Base-by-base conservation (phyloP, 2,888 invertebrate genomes). In the Pantelozetes paolii region DNA sequence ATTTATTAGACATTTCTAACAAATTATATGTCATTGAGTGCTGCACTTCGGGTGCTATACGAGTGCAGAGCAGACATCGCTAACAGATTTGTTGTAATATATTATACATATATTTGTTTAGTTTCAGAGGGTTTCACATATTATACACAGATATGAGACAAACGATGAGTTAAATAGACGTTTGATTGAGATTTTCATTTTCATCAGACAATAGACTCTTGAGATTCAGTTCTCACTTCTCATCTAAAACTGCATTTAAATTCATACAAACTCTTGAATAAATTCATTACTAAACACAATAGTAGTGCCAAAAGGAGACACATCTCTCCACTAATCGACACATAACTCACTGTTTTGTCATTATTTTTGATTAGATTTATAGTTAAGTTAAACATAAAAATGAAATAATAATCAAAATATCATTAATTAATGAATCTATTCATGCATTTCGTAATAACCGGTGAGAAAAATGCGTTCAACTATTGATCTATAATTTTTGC, bases 101-200 rank as follows among this genome's bases (percentile, higher is more conserved):
- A 57, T 57, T 26, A 57, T 57, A 57, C 20, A 23, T 26, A 67
- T 67, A 67, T 67, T 67, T 67, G 67, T 67, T 67, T 67, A n/a
- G 67, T 32, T 57, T 30, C 6, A 30, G 28, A 30, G 20, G 23
- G 23, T 23, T 20, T 54, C 54, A 23, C 20, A 54, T 11, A 45
- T 26, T n/a, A n/a, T n/a, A n/a, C n/a, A n/a, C 23, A 57, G 57
- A 57, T 5, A 5, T 57, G 5, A 23, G 57, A 26, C 57, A 20
- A 57, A 2, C 2, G 8, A 23, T 9, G 57, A 57, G 59, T 50
- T 28, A 26, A 62, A 62, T 62, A 28, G 62, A 32, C 62, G 15
- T 32, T 2, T 11, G 1, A 62, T 62, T 62, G n/a, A 8, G 32
- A 62, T 9, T 62, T 15, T n/a, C 30, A n/a, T 62, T 62, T 28